A percentile compares a stretch with the other conserved stretches of the same genome.
Conservation (phyloP, 1,140 invertebrate species). For the Periplaneta americana region DNA sequence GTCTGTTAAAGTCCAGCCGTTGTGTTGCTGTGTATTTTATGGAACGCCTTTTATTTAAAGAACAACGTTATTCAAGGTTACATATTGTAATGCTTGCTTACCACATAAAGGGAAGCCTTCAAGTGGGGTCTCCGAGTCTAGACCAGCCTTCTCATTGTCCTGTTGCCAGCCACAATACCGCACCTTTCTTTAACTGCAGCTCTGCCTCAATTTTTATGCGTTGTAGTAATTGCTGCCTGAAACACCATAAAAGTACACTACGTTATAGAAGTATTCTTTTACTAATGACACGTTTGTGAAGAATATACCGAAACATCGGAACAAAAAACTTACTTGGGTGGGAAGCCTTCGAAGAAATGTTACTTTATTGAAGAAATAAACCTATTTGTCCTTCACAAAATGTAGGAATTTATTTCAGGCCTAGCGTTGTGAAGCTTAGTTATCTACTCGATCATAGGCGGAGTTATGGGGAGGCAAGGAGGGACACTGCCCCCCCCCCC, state of each 20-base stretch:
- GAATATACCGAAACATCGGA: no score
- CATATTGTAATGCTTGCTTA: background rate
- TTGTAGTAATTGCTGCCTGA: background rate
- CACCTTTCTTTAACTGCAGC: background rate
- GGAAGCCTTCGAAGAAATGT: no score
- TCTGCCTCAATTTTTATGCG: background rate
- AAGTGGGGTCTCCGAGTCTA: background rate
- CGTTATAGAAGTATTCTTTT: background rate
- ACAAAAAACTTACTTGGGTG: no score
- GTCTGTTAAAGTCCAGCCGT: background rate
- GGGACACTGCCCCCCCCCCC: no score
- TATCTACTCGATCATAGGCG: no score
- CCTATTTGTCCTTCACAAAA: no score
- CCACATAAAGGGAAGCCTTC: background rate
- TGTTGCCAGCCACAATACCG: background rate
- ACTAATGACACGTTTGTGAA: background rate
- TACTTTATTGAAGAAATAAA: no score
- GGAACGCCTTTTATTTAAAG: background rate
- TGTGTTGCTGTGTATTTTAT: background rate
- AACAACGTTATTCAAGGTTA: background rate
- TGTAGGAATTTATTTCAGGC: no score
- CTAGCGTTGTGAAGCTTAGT: no score
- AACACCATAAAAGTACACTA: background rate
- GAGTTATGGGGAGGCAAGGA: no score
- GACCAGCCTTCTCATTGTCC: background rate